Percentiles rank a stretch among this genome's conserved stretches.
These are phyloP conservation scores for Rousettus leschenaultii DNA, from an alignment of 2,113 vertebrate species.

Conservation along the genomic window DNA sequence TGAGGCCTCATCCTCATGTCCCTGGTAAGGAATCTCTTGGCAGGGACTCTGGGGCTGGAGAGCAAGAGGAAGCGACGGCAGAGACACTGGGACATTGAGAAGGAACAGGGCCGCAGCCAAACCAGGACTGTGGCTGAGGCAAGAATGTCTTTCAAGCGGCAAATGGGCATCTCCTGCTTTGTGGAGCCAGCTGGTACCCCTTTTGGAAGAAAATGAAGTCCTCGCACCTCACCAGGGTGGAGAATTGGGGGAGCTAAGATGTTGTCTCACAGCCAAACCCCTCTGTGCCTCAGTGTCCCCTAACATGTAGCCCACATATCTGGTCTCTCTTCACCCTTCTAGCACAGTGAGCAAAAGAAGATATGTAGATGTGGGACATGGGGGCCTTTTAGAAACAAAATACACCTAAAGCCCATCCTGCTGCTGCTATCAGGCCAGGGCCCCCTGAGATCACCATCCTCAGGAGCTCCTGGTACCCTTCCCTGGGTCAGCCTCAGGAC, in stretches of 20 bases:
- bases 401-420: background rate
- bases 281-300: background rate
- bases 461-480: background rate
- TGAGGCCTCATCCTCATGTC: background rate
- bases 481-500: background rate
- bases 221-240: background rate
- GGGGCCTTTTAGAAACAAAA: background rate
- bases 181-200: constrained; percentile 15
- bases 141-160: constrained; percentile 64
- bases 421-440: background rate
- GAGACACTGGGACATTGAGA: constrained; percentile 70
- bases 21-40: constrained; percentile 58
- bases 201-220: constrained; percentile 1
- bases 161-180: constrained; percentile 45
- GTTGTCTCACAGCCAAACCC: background rate
- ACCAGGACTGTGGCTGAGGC: constrained; percentile 51
- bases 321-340: background rate
- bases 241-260: background rate
- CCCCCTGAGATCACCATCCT: background rate
- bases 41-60: background rate
- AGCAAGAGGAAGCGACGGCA: constrained; percentile 30
- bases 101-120: constrained; percentile 49
- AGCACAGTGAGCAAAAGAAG: background rate
- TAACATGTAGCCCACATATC: too few species aligned
- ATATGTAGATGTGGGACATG: background rate